A percentile compares a stretch with the other conserved stretches of the same genome.
Evolutionary conservation across 2,797 vertebrate genomes (phyloP).

Genomic region (Sorex maritimensis): DNA sequence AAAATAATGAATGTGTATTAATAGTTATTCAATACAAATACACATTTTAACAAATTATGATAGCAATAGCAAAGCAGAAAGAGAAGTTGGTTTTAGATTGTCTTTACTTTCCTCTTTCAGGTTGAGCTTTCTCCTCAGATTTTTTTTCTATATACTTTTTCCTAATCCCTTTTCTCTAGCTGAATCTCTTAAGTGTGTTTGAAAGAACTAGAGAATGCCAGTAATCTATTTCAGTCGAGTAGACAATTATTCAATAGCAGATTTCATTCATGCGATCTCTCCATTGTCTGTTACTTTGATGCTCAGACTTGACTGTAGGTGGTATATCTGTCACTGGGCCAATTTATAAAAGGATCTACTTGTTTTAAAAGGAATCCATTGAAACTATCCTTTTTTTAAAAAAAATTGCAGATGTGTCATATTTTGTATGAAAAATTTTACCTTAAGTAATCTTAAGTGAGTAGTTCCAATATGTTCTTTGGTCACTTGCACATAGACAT

Average conservation of each 20-base stretch:
- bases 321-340: neutral
- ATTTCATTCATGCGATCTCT: neutral
- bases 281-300: neutral
- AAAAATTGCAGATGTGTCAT: neutral
- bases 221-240: neutral
- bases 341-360: conserved; percentile 33
- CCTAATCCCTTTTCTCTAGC: neutral
- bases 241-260: neutral
- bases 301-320: neutral
- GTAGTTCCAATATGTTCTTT: neutral
- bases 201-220: neutral
- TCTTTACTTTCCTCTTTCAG: neutral
- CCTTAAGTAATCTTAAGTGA: neutral
- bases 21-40: neutral
- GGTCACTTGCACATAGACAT: conserved; percentile 29
- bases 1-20: neutral
- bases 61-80: neutral
- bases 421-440: neutral
- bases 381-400: neutral
- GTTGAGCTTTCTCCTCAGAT: neutral
- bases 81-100: neutral
- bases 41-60: neutral
- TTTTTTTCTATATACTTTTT: neutral
- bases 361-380: neutral
- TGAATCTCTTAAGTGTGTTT: neutral